Conservation (phyloP, 2,888 invertebrate genomes). For the Brachyptera putata region DNA sequence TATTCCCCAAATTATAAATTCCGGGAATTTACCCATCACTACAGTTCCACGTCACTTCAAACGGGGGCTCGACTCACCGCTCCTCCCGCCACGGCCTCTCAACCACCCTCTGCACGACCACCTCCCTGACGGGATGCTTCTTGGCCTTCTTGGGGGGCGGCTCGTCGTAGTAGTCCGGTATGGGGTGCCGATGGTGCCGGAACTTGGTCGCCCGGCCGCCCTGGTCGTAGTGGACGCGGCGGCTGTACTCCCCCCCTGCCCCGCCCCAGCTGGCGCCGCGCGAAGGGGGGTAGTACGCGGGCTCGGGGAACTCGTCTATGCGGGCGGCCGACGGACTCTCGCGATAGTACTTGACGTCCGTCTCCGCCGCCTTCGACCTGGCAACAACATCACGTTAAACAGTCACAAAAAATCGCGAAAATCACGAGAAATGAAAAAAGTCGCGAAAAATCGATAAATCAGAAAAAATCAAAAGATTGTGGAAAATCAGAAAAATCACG, state of each 20-base stretch:
- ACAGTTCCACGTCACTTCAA: too few relatives aligned
- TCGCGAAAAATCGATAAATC: too few relatives aligned
- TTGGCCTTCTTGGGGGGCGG: slow-evolving; percentile 35
- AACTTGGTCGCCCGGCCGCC: slow-evolving; percentile 39
- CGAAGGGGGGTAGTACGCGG: slow-evolving; percentile 40
- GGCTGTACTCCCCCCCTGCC: slow-evolving; percentile 30
- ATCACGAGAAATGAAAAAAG: too few relatives aligned
- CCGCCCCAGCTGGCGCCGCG: background rate
- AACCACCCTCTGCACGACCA: slow-evolving; percentile 71
- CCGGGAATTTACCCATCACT: too few relatives aligned
- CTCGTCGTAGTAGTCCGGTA: slow-evolving; percentile 39
- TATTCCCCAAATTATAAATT: too few relatives aligned
- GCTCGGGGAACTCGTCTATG: slow-evolving; percentile 42
- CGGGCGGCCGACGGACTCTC: slow-evolving; percentile 42
- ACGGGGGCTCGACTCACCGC: slow-evolving; percentile 34
- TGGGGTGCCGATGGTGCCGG: slow-evolving; percentile 24
- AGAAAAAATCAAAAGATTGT: too few relatives aligned
- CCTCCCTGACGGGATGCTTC: slow-evolving; percentile 54
- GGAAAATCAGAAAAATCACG: too few relatives aligned
- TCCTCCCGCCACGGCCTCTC: slow-evolving; percentile 43
- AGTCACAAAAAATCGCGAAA: background rate
- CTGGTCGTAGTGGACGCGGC: slow-evolving; percentile 45
- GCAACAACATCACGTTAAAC: background rate
- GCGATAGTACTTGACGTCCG: slow-evolving; percentile 38
- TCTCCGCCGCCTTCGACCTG: slow-evolving; percentile 23